phyloP scores from a whole-genome alignment of 2,888 invertebrate species.

The Phyto melanocephala region DNA sequence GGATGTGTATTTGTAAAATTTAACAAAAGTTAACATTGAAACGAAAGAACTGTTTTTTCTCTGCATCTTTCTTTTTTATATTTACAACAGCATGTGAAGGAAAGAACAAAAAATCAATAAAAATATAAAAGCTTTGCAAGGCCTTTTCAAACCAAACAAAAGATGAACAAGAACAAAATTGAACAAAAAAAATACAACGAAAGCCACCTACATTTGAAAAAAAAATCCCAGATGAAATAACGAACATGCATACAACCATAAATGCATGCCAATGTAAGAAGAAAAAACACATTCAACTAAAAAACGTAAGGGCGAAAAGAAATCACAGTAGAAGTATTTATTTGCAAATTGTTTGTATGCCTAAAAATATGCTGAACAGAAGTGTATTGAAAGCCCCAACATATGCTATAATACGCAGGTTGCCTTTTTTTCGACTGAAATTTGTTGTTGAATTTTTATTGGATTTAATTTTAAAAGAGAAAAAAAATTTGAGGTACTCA shows the following conservation, averaged over 20 bases:
- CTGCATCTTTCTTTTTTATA: constrained; percentile 2
- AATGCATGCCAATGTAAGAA: constrained; percentile 4
- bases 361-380: constrained; percentile 50
- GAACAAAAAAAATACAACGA: not conserved
- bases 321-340: constrained; percentile 3
- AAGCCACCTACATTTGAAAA: constrained; percentile 46
- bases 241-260: not conserved
- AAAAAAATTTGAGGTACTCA: constrained; percentile 73
- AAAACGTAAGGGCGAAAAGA: constrained; percentile 3
- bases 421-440: not conserved
- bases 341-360: constrained; percentile 35
- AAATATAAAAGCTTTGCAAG: constrained; percentile 55
- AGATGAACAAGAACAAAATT: constrained; percentile 15
- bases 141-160: constrained; percentile 58
- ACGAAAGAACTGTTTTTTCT: constrained; percentile 18
- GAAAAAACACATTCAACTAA: not conserved
- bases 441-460: not conserved
- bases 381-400: constrained; percentile 32
- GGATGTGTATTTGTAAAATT: constrained; percentile 11
- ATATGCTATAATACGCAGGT: constrained; percentile 43
- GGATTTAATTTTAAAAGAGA: not conserved
- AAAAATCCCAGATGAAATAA: constrained; percentile 28
- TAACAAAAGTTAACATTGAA: constrained; percentile 63
- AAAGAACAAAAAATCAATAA: constrained; percentile 54
- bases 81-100: constrained; percentile 21